A percentile compares a stretch with the other conserved stretches of the same genome.
Evolutionary conservation across 2,797 vertebrate genomes (phyloP).

Genomic region (Pangasius krempfi): DNA sequence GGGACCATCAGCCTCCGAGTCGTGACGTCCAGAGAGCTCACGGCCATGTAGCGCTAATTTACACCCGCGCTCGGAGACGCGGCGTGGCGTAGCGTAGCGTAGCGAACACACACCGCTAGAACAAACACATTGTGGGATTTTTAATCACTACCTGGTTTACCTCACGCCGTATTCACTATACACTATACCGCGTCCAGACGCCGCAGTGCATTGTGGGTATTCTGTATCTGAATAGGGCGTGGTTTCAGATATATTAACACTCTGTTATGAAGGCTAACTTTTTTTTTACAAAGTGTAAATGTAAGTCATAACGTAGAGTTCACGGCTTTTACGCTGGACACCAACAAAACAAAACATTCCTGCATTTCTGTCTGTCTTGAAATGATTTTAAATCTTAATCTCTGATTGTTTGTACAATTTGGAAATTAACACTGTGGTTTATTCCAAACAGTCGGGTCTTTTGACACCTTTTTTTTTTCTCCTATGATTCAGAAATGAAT

Average conservation of each 20-base stretch:
- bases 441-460: not conserved
- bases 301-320: not conserved
- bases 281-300: not conserved
- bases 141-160: not conserved
- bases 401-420: not conserved
- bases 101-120: not conserved
- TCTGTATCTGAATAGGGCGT: not conserved
- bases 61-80: not conserved
- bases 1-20: conserved; percentile 81
- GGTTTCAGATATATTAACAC: not conserved
- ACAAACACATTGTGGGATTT: not conserved
- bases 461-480: not conserved
- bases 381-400: not conserved
- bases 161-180: not conserved
- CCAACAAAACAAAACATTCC: not conserved
- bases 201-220: not conserved
- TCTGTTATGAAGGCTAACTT: not conserved
- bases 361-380: not conserved
- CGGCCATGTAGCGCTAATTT: conserved; percentile 71
- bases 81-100: no score
- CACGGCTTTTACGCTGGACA: not conserved
- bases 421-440: not conserved
- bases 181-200: not conserved
- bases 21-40: conserved; percentile 80
- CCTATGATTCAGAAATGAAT: not conserved